Evolutionary conservation across 2,797 vertebrate genomes (phyloP).

Genomic region (Toxotes lorentzi): DNA sequence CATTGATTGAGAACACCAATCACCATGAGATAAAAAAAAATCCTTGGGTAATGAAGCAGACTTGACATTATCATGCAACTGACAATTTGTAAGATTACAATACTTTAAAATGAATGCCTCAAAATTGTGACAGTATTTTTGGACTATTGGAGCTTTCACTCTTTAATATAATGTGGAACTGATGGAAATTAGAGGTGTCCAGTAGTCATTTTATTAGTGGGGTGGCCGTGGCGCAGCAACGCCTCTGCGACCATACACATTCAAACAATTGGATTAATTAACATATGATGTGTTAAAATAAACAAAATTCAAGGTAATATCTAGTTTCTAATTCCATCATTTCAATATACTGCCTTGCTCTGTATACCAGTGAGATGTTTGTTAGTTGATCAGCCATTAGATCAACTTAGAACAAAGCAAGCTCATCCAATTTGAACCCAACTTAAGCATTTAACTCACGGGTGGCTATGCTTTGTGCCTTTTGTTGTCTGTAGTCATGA

Average conservation of each 20-base stretch:
- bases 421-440: background rate
- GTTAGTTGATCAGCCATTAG: background rate
- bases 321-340: background rate
- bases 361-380: background rate
- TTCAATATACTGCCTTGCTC: background rate
- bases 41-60: background rate
- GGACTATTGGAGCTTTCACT: background rate
- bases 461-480: background rate
- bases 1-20: background rate
- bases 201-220: background rate
- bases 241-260: no score
- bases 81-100: background rate
- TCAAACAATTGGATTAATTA: background rate
- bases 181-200: background rate
- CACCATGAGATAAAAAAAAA: background rate
- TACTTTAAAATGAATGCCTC: background rate
- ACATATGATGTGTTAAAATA: background rate
- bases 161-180: background rate
- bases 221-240: no score
- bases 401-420: background rate
- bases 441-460: background rate
- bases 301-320: background rate
- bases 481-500: slow-evolving; percentile 13
- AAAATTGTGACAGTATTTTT: background rate
- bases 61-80: background rate